phyloP scores from a whole-genome alignment of 2,888 invertebrate species.

The Papilio demoleus region DNA sequence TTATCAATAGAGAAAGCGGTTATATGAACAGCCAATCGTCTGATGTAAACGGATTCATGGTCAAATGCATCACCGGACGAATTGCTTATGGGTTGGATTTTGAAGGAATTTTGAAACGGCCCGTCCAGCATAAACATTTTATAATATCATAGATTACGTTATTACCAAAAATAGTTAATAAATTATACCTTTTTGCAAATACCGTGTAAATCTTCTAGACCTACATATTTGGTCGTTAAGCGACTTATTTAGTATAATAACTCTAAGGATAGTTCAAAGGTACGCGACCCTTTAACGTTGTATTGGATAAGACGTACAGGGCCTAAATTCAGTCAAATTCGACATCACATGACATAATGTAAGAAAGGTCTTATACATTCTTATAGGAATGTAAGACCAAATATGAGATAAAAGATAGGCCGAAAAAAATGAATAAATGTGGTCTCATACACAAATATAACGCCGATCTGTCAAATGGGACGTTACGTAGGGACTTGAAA shows the following conservation, averaged over 20 bases:
- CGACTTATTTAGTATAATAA: no score
- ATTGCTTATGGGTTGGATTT: neutral
- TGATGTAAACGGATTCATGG: neutral
- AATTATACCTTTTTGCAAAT: no score
- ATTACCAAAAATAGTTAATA: no score
- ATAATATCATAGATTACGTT: no score
- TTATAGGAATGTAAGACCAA: neutral
- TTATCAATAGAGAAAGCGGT: neutral
- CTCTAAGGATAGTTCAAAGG: no score
- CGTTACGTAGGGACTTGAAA: constrained; percentile 58
- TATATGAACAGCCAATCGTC: neutral
- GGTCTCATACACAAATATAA: constrained; percentile 41
- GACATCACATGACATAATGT: no score
- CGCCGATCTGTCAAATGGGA: constrained; percentile 75
- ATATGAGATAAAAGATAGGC: neutral
- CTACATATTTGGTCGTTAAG: no score
- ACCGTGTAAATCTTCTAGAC: no score
- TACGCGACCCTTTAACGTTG: no score
- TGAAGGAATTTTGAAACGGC: neutral
- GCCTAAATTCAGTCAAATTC: no score
- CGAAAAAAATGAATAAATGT: constrained; percentile 1
- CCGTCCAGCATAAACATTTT: no score
- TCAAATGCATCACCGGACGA: neutral
- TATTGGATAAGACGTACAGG: no score
- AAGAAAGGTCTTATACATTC: neutral